These are phyloP conservation scores for Tautogolabrus adspersus DNA, from an alignment of 2,113 vertebrate genomes.

Conservation along the genomic window DNA sequence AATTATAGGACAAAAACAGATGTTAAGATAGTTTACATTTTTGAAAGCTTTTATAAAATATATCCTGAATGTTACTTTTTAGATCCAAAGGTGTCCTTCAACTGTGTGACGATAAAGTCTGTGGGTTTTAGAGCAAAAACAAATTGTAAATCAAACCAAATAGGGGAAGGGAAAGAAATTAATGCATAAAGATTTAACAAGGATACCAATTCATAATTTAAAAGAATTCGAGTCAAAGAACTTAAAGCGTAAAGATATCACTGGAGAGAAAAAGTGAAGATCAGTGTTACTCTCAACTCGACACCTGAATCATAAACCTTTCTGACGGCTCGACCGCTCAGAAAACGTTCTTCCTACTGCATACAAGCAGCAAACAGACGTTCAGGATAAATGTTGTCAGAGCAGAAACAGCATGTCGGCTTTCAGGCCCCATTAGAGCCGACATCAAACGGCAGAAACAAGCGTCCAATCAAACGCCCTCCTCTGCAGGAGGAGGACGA, in stretches of 20 bases:
- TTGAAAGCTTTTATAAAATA: too few species aligned
- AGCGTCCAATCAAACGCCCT: constrained; percentile 36
- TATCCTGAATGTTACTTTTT: too few species aligned
- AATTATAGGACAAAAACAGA: too few species aligned
- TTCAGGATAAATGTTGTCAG: neutral
- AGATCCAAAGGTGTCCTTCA: too few species aligned
- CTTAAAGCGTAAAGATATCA: neutral
- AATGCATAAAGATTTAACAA: too few species aligned
- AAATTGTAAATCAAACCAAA: too few species aligned
- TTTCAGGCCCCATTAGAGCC: constrained; percentile 44
- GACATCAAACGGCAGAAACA: constrained; percentile 24
- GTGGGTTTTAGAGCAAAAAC: too few species aligned
- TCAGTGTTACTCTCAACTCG: neutral
- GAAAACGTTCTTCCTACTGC: neutral
- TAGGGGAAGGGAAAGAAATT: too few species aligned
- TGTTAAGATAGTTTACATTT: too few species aligned
- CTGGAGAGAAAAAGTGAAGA: neutral
- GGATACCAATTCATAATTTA: too few species aligned
- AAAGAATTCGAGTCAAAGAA: too few species aligned
- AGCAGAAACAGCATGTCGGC: constrained; percentile 23
- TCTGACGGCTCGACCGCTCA: constrained; percentile 1
- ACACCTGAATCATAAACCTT: neutral
- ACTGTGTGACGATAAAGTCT: too few species aligned
- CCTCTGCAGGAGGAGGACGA: constrained; percentile 41
- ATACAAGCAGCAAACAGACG: neutral